These are phyloP conservation scores for Ammodramus savannarum DNA, from an alignment of 2,113 vertebrate genomes.

Conservation along the genomic window DNA sequence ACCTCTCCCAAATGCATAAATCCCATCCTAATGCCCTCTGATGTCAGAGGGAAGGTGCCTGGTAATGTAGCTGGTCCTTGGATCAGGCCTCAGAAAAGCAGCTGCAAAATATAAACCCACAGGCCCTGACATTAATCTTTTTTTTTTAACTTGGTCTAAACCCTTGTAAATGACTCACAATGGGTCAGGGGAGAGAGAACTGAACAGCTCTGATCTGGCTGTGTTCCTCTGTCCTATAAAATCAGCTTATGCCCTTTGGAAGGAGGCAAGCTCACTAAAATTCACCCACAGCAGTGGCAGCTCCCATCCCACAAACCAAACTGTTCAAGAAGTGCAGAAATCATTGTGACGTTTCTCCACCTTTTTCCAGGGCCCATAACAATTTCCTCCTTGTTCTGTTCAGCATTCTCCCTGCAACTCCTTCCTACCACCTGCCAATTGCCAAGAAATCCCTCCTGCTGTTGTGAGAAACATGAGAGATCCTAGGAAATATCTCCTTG, in stretches of 20 bases:
- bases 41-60: conserved; percentile 10
- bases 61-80: not conserved
- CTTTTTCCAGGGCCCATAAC: not conserved
- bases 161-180: conserved; percentile 6
- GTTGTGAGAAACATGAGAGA: not conserved
- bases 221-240: conserved; percentile 11
- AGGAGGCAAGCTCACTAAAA: not conserved
- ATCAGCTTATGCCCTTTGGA: not conserved
- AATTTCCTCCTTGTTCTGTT: not conserved
- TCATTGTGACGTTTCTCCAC: not conserved
- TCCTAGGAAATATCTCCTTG: not conserved
- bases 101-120: conserved; percentile 21
- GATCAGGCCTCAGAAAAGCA: conserved; percentile 19
- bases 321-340: not conserved
- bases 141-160: not conserved
- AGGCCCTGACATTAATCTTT: conserved; percentile 15
- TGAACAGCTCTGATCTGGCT: conserved; percentile 9
- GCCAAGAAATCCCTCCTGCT: not conserved
- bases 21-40: not conserved
- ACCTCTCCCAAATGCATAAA: not conserved
- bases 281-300: not conserved
- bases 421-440: not conserved
- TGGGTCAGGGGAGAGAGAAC: not conserved
- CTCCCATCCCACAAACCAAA: not conserved
- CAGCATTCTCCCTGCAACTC: not conserved